Base-by-base conservation (phyloP, 2,888 invertebrate genomes). In the Myopa testacea region DNA sequence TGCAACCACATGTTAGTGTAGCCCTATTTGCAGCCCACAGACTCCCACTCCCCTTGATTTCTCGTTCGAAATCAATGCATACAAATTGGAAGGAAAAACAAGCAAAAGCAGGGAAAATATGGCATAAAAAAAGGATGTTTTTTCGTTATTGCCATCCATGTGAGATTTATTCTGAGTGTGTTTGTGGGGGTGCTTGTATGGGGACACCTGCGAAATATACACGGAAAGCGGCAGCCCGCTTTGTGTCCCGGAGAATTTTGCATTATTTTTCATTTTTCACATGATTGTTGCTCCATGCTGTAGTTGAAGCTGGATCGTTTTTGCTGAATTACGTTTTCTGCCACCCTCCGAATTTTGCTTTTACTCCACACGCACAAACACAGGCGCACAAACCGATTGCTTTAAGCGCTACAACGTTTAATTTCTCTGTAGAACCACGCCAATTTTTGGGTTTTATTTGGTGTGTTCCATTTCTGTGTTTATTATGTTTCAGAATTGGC, bases 21-120 rank as follows among this genome's bases (percentile, higher is more conserved):
- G 55, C 67, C n/a, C 34, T 40, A 40, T 40, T 19, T 55, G 26
- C 26, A 26, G 26, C 26, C 26, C 26, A 26, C 26, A 26, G 26
- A 26, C 26, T 26, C 26, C 2, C 26, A 4, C n/a, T 34, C 6
- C 26, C 34, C 50, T 45, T 37, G 19, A 10, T 37, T 14, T 40
- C 7, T 26, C 72, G 73, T 83, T 84, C 82, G 83, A 85, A 86
- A 85, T 85, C 85, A 86, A 85, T 84, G 85, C 85, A 85, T 86
- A 84, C 81, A 84, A 85, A 85, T 84, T 83, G 80, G 80, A 83
- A 83, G 52, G 63, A 40, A 65, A 77, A 77, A 38, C 58, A 60
- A 4, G 60, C 52, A 52, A 52, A 65, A 19, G 0, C 40, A 26
- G 16, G 1, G 1, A 38, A 52, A 37, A 63, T 67, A 19, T 60